A percentile compares a stretch with the other conserved stretches of the same genome.
Evolutionary conservation across 2,113 vertebrate species (phyloP).

Genomic region (Eolophus roseicapilla): DNA sequence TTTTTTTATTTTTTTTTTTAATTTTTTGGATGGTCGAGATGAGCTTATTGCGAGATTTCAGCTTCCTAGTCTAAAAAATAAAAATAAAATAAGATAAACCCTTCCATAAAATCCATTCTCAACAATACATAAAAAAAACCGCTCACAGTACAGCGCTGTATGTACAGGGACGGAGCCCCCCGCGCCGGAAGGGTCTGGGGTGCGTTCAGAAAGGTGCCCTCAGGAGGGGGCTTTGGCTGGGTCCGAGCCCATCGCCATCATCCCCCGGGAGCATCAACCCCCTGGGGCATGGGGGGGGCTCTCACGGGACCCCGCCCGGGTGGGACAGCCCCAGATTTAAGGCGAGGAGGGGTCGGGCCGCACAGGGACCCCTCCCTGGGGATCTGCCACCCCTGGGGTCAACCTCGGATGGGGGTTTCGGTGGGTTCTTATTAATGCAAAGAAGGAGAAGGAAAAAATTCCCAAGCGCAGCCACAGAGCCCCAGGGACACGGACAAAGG

Average conservation of each 20-base stretch:
- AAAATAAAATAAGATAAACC: slow-evolving; percentile 58
- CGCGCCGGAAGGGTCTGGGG: background rate
- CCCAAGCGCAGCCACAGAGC: background rate
- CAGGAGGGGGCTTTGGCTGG: background rate
- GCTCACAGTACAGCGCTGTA: slow-evolving; percentile 72
- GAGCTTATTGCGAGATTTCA: slow-evolving; percentile 73
- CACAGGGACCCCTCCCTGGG: background rate
- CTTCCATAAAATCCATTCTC: slow-evolving; percentile 71
- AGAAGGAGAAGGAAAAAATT: background rate
- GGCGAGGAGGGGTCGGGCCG: slow-evolving; percentile 27
- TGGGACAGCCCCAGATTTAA: slow-evolving; percentile 46
- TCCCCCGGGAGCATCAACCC: background rate
- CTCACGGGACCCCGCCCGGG: background rate
- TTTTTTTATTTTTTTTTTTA: background rate
- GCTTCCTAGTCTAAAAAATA: slow-evolving; percentile 72
- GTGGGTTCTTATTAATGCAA: background rate
- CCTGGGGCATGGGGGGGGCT: background rate
- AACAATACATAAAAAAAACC: slow-evolving; percentile 64
- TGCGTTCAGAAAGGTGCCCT: background rate
- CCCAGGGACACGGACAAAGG: accelerated
- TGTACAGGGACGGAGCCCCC: slow-evolving; percentile 54
- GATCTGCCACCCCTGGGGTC: background rate
- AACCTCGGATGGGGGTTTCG: accelerated
- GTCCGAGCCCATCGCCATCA: background rate
- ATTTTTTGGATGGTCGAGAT: background rate